These are phyloP conservation scores for Polymixis flavicincta DNA, from an alignment of 2,888 invertebrate genomes.

Conservation along the genomic window DNA sequence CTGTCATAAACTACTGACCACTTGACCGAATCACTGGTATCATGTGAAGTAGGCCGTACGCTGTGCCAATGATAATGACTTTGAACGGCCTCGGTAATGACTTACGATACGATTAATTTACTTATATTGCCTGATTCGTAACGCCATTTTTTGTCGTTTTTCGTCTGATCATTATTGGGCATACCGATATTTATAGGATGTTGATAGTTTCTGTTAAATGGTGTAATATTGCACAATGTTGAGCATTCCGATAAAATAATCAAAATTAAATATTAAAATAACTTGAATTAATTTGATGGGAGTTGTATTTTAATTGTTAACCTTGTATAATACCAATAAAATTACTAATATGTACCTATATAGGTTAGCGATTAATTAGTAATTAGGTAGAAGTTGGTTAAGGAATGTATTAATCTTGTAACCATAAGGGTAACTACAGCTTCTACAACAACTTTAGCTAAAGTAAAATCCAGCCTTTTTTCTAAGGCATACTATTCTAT, in stretches of 20 bases:
- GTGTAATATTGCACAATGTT: slow-evolving; percentile 37
- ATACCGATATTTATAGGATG: slow-evolving; percentile 35
- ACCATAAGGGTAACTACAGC: too few relatives aligned
- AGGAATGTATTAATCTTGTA: too few relatives aligned
- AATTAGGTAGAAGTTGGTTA: too few relatives aligned
- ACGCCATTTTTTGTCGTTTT: slow-evolving; percentile 54
- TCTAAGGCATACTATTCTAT: too few relatives aligned
- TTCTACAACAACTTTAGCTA: too few relatives aligned
- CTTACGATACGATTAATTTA: slow-evolving; percentile 59
- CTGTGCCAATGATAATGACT: slow-evolving; percentile 68
- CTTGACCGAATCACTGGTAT: slow-evolving; percentile 24
- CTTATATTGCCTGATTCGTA: slow-evolving; percentile 52
- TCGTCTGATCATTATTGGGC: slow-evolving; percentile 2
- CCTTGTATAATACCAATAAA: not conserved
- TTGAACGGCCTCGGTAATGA: slow-evolving; percentile 73
- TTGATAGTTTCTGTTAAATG: slow-evolving; percentile 11
- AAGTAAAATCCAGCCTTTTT: too few relatives aligned
- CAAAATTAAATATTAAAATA: not conserved
- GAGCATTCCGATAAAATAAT: not conserved
- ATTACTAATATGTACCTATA: too few relatives aligned
- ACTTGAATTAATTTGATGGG: slow-evolving; percentile 16
- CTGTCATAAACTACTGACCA: not conserved
- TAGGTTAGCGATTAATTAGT: too few relatives aligned
- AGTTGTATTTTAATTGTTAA: slow-evolving; percentile 3
- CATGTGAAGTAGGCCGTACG: slow-evolving; percentile 45